Base-by-base conservation (phyloP, 2,888 invertebrate genomes). In the Cheiracanthium punctorium region DNA sequence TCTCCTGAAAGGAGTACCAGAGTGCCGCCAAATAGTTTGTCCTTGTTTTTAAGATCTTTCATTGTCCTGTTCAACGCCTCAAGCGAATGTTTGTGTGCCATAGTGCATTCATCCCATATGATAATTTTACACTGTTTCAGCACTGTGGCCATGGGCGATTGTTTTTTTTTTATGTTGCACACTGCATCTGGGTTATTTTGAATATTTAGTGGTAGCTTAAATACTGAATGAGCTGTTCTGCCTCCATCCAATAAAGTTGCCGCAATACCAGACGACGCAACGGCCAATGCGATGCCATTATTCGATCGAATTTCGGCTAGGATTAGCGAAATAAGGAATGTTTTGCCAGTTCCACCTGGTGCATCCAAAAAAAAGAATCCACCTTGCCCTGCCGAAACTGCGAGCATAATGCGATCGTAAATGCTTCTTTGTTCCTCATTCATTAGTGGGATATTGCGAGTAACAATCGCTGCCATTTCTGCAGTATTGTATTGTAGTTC, bases 341-440 rank as follows among this genome's bases (percentile, higher is more conserved):
- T 92, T 90, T 92, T 92, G 10, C 92, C 92, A 58, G 91, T 92
- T 17, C 92, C 91, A 17, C 91, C 91, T 24, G 91, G 90, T 69
- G 90, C 91, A 90, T 92, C 91, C 14, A 92, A 69, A 88, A 91
- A 89, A 70, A 71, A 41, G 71, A 69, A 24, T 29, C 64, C 64
- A 28, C 64, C 64, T 24, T 28, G 20, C 14, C 24, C 52, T 28
- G 64, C 28, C n/a, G 24, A 24, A 24, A 64, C 28, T 20, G 17
- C 17, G 12, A 17, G 17, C 48, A 48, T 48, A 17, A 48, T 48
- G 64, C 24, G 20, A 17, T 48, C 48, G 48, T 64, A 64, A 20
- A 64, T 28, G 20, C 4, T 64, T 64, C 64, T 64, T 28, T 64
- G 64, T 24, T 64, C 69, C 5, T 71, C 71, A 37, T 41, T 43